A percentile compares a stretch with the other conserved stretches of the same genome.
Evolutionary conservation across 1,140 invertebrate species (phyloP).

Genomic region (Stegodyphus mimosarum): DNA sequence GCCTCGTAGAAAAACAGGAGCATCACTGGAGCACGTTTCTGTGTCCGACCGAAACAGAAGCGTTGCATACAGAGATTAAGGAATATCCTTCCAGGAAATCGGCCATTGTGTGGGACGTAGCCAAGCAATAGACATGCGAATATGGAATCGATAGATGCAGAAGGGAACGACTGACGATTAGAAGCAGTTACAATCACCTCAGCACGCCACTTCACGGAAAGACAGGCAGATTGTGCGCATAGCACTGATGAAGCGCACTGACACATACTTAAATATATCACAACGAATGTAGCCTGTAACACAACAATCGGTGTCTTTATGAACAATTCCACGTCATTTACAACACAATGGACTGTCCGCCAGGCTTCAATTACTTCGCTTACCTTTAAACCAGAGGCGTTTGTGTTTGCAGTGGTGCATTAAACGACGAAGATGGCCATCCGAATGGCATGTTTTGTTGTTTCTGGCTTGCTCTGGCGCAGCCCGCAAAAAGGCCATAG

Average conservation of each 20-base stretch:
- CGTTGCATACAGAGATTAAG: neutral
- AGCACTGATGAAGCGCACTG: neutral
- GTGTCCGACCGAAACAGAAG: neutral
- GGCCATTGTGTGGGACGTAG: neutral
- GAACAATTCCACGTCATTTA: conserved; percentile 7
- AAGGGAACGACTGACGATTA: too few species aligned
- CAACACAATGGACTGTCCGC: conserved; percentile 3
- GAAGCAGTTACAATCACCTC: too few species aligned
- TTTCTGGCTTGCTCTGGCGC: too few species aligned
- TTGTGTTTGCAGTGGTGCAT: conserved; percentile 6
- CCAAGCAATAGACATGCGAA: neutral
- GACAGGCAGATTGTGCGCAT: neutral
- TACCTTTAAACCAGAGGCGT: conserved; percentile 36
- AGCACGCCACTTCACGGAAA: neutral
- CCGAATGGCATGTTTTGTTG: neutral
- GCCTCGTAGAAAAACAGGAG: neutral
- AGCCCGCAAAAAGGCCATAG: too few species aligned
- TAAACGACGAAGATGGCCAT: conserved; percentile 14
- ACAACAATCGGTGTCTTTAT: neutral
- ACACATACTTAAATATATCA: neutral
- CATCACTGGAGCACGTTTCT: neutral
- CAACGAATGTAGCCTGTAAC: neutral
- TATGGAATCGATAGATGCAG: too few species aligned
- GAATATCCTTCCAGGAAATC: neutral
- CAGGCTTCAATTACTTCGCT: conserved; percentile 26